Evolutionary conservation across 2,888 invertebrate species (phyloP).

Genomic region (Hoplodrina ambigua): DNA sequence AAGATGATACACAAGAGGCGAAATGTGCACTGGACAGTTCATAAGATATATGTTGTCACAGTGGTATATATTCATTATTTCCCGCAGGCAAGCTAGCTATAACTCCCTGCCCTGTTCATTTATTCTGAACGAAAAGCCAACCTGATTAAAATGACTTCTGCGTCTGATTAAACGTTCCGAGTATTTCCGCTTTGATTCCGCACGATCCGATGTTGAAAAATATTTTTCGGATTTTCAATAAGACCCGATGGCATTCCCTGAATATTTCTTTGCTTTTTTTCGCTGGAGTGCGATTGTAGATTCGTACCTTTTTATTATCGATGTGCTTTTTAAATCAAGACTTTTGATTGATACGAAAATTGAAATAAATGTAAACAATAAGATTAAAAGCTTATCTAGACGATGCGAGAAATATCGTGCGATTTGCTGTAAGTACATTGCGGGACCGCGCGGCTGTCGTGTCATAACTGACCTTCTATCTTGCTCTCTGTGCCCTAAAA

Average conservation of each 20-base stretch:
- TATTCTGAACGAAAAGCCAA: conserved; percentile 70
- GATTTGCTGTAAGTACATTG: too few species aligned
- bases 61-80: too few species aligned
- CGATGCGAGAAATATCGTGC: too few species aligned
- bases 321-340: conserved; percentile 4
- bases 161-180: conserved; percentile 73
- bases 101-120: conserved; percentile 65
- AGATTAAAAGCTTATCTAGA: too few species aligned
- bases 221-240: conserved; percentile 60
- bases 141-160: conserved; percentile 70
- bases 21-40: too few species aligned
- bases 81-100: too few species aligned
- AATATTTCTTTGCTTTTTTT: conserved; percentile 52
- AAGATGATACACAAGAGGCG: too few species aligned
- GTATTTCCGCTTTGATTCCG: conserved; percentile 69
- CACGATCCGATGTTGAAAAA: conserved; percentile 62
- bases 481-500: too few species aligned
- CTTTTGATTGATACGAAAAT: conserved; percentile 11
- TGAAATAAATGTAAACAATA: neutral
- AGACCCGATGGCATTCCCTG: conserved; percentile 43
- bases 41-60: too few species aligned
- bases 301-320: neutral
- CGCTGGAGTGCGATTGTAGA: conserved; percentile 13
- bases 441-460: too few species aligned
- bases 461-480: too few species aligned